A percentile compares a stretch with the other conserved stretches of the same genome.
phyloP scores from a whole-genome alignment of 2,113 vertebrate species.

The Macaca nemestrina region DNA sequence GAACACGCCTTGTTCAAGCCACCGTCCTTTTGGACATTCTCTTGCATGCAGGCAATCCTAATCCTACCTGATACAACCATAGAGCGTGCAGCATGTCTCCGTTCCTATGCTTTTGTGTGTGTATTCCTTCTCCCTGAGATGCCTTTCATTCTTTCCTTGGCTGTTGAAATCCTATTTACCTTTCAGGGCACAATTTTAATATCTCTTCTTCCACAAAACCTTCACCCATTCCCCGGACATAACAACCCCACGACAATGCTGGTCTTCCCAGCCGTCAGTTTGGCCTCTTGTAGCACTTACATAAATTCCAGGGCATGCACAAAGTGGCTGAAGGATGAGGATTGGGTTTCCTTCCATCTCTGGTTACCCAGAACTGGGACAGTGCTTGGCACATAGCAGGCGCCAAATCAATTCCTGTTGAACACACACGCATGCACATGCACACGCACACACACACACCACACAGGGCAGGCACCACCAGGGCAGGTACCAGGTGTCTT shows the following conservation, averaged over 20 bases:
- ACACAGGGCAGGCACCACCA: neutral
- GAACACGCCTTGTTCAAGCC: neutral
- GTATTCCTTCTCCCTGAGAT: neutral
- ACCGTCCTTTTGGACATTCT: neutral
- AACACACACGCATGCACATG: neutral
- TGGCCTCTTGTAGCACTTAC: neutral
- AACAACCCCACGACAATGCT: neutral
- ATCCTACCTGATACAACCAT: neutral
- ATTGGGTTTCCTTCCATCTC: neutral
- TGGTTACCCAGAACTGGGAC: neutral
- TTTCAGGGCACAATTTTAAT: neutral
- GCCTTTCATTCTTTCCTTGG: neutral
- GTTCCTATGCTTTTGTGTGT: neutral
- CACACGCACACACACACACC: neutral
- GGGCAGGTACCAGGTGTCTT: neutral
- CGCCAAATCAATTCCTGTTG: neutral
- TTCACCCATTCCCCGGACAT: neutral
- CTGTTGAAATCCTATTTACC: neutral
- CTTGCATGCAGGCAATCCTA: neutral
- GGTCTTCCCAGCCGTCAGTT: neutral
- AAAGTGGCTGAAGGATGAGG: neutral
- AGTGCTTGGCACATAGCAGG: neutral
- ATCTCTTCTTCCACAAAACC: neutral
- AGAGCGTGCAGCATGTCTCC: no score
- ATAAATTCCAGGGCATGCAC: neutral